A percentile compares a stretch with the other conserved stretches of the same genome.
These are phyloP conservation scores for Cerceris ruficornis DNA, from an alignment of 2,888 invertebrate species.

Conservation along the genomic window DNA sequence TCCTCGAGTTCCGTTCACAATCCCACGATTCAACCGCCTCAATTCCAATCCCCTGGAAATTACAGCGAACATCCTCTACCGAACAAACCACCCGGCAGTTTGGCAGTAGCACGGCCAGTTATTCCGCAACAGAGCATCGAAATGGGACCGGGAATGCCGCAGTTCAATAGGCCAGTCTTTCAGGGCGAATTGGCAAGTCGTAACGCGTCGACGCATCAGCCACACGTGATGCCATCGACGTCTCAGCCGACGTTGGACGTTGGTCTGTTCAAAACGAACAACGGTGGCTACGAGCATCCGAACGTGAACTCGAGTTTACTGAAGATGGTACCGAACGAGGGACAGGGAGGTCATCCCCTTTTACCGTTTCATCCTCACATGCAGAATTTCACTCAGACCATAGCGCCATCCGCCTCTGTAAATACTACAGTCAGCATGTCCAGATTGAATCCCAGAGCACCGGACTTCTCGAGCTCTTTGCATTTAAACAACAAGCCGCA, in stretches of 20 bases:
- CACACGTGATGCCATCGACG: slow-evolving; percentile 73
- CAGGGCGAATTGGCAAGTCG: slow-evolving; percentile 72
- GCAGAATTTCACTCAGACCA: slow-evolving; percentile 75
- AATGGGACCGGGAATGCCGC: slow-evolving; percentile 68
- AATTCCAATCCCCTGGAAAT: slow-evolving; percentile 72
- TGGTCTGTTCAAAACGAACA: slow-evolving; percentile 74
- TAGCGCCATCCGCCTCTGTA: slow-evolving; percentile 77
- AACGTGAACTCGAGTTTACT: slow-evolving; percentile 79
- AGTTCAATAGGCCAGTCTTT: slow-evolving; percentile 74
- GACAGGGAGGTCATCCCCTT: slow-evolving; percentile 70
- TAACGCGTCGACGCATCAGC: slow-evolving; percentile 67
- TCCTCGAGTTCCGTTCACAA: slow-evolving; percentile 73
- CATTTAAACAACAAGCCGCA: slow-evolving; percentile 79
- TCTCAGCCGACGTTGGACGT: slow-evolving; percentile 75
- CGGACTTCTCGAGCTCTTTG: slow-evolving; percentile 87
- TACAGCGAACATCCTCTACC: slow-evolving; percentile 73
- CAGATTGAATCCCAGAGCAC: slow-evolving; percentile 91
- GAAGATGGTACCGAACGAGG: slow-evolving; percentile 81
- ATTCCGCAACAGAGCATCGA: slow-evolving; percentile 73
- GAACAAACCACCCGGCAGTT: slow-evolving; percentile 74
- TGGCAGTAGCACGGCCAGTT: slow-evolving; percentile 79
- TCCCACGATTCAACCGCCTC: slow-evolving; percentile 72
- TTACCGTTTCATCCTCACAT: slow-evolving; percentile 77
- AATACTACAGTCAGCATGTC: slow-evolving; percentile 84
- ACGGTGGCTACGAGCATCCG: slow-evolving; percentile 72